Base-by-base conservation (phyloP, 1,140 invertebrate species). In the Sarcophaga bullata region DNA sequence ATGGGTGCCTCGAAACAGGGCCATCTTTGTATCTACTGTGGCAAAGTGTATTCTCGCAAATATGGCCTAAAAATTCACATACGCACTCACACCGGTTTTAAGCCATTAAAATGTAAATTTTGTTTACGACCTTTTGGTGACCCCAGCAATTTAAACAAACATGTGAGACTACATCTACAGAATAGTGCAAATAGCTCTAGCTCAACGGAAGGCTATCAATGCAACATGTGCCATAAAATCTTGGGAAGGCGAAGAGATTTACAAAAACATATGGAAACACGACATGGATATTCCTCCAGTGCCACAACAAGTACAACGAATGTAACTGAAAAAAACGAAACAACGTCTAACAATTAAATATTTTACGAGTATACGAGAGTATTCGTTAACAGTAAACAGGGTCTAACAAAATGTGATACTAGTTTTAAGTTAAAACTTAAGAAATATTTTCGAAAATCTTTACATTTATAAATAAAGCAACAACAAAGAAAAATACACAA, bases 111-210 rank as follows among this genome's bases (percentile, higher is more conserved):
- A 83, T 98, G 97, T 88, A 94, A 95, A 86, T 95, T 93, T 86
- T 98, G 97, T 86, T 88, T 93, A 25, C 92, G 96, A 84, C 94
- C 96, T 0, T 98, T 98, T 89, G 96, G 96, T 9, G 97, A 98
- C 91, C 97, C 97, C 0, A 97, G 95, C 86, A 98, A 98, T 91
- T 92, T 98, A n/a, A 98, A 98, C 89, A 98, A 98, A 88, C 97
- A 98, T 86, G 94, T 97, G 0, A 92, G 97, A 25, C 90, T 98
- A 2, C 97, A 98, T 90, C 92, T 95, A 0, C 94, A 95, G 84
- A 68, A 17, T 9, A 68, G 8, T 8, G 62, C 62, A 3, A 68
- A 68, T 19, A 68, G 50, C 50, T 80, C 6, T 0, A 19, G 48
- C 10, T 75, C 75, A 11, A 19, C 62, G 86, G 0, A 84, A 0